Evolutionary conservation across 2,888 invertebrate genomes (phyloP), one percentile per base, ranked within the genome.

Genomic region (Pinctada fucata): DNA sequence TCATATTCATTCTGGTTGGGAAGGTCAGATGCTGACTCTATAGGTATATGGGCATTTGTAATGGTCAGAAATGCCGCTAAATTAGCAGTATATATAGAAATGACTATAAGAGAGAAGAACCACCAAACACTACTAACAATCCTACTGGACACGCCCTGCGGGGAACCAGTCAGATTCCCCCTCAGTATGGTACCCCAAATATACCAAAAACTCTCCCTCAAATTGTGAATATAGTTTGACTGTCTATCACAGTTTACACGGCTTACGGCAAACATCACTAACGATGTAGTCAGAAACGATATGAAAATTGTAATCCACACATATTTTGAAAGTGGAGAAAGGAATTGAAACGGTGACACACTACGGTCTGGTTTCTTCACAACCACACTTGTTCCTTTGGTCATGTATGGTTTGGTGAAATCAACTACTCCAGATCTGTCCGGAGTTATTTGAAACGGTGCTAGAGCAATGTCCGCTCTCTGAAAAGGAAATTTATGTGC

Each of bases 391-490:
- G 97, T 97, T 81, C 98, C 98, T 83, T 98, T 95, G 13, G 97
- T 97, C 96, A 99, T 97, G 94, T 98, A 99, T 5, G 99, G 98
- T 93, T 98, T 98, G 90, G 97, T 97, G 93, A 99, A 99, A 93
- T 99, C 99, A 87, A 99, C 97, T 83, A 97, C 97, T 84, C 96
- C 94, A 93, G 98, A 97, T 70, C 99, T 94, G 91, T 97, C 97
- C 10, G 97, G 95, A 50, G 97, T 98, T 89, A 99, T 97, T 63
- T 97, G 97, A 94, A 99, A 95, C 69, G 98, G 96, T 52, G 98
- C 98, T 79, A 99, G 96, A 0, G 97, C 97, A 90, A 99, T 95
- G 92, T 99, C 98, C 45, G 97, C 98, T 94, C 97, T 97, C 98
- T 98, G 94, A 69, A 94, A 88, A 52, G 71, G 65, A 51, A 77